Conservation (phyloP, 1,140 invertebrate species). For the Saccostrea glomerata region DNA sequence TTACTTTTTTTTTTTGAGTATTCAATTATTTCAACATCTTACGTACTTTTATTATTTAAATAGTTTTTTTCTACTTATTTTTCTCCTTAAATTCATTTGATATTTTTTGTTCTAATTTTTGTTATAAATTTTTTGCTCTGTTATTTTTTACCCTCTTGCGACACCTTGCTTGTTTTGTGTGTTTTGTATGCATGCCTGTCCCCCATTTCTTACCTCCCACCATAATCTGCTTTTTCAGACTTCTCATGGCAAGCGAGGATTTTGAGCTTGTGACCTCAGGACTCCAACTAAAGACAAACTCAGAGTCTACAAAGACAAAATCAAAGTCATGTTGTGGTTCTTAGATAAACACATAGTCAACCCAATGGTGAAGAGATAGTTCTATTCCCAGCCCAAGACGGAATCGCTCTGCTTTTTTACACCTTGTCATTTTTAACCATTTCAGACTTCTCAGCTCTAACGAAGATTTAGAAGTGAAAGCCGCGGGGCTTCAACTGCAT, state of each 20-base stretch:
- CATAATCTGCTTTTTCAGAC: conserved; percentile 71
- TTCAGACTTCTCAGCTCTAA: conserved; percentile 80
- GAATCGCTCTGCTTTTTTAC: background rate
- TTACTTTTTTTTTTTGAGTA: too few relatives aligned
- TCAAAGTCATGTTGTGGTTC: conserved; percentile 61
- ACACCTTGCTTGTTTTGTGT: background rate
- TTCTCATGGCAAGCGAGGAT: conserved; percentile 81
- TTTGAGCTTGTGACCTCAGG: conserved; percentile 80
- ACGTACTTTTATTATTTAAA: too few relatives aligned
- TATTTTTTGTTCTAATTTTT: background rate
- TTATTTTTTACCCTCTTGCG: background rate
- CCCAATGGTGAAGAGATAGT: background rate
- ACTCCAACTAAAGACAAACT: conserved; percentile 71
- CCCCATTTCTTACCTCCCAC: background rate
- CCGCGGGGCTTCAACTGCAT: conserved; percentile 75
- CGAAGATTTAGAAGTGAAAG: conserved; percentile 81
- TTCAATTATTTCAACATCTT: too few relatives aligned
- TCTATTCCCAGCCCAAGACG: background rate
- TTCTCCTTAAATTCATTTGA: background rate
- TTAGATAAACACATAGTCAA: background rate
- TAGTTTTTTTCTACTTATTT: background rate
- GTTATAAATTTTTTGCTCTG: background rate
- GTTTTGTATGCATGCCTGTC: background rate
- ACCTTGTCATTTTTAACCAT: conserved; percentile 45
- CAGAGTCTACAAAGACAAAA: conserved; percentile 58